Evolutionary conservation across 2,113 vertebrate species (phyloP).

Genomic region (Lepus timidus): DNA sequence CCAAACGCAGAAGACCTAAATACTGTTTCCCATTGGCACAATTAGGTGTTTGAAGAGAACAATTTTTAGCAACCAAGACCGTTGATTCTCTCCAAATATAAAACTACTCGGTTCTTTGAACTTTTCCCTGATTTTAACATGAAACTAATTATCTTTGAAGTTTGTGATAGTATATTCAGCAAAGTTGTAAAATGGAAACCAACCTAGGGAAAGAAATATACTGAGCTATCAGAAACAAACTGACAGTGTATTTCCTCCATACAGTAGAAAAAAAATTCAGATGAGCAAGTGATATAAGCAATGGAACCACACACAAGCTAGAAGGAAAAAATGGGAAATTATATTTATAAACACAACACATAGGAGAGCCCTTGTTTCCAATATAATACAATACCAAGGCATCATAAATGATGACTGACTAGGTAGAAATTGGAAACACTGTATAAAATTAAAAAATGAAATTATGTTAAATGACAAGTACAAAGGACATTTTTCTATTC

Average conservation of each 20-base stretch:
- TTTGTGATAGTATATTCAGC: not conserved
- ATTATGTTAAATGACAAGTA: not conserved
- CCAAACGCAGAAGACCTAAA: not conserved
- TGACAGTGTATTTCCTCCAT: not conserved
- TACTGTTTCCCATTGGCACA: not conserved
- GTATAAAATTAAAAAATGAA: not conserved
- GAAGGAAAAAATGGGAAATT: not conserved
- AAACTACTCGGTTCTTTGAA: not conserved
- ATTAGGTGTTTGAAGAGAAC: not conserved
- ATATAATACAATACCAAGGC: not conserved
- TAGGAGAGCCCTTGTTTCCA: not conserved
- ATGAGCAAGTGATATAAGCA: not conserved
- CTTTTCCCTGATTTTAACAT: not conserved
- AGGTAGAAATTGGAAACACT: not conserved
- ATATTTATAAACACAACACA: not conserved
- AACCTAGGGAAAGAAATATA: conserved; percentile 3
- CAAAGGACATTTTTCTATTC: not conserved
- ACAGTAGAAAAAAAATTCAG: conserved; percentile 5
- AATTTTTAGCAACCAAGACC: not conserved
- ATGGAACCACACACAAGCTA: not conserved
- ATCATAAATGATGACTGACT: not conserved
- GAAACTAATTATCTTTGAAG: not conserved
- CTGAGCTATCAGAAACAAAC: not conserved
- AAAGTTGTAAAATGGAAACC: not conserved
- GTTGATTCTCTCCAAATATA: not conserved